Percentiles rank a stretch among this genome's conserved stretches.
phyloP scores from a whole-genome alignment of 2,888 invertebrate genomes.

The Lampropteryx suffumata region DNA sequence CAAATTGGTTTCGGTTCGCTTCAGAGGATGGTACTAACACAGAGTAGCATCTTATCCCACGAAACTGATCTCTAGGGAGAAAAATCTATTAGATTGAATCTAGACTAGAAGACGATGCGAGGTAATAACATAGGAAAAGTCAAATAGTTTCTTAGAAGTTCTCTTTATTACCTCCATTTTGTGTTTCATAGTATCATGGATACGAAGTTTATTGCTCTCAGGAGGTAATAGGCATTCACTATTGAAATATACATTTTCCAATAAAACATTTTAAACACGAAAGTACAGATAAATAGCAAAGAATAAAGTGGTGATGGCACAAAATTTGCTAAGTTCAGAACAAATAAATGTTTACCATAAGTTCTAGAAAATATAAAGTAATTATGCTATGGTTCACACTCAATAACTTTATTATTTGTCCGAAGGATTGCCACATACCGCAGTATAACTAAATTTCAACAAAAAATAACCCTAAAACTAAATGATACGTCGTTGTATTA shows the following conservation, averaged over 20 bases:
- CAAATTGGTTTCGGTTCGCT: slow-evolving; percentile 54
- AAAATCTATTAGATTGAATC: slow-evolving; percentile 66
- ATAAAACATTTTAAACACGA: background rate
- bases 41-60: background rate
- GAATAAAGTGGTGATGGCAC: background rate
- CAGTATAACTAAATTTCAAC: slow-evolving; percentile 17
- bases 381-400: background rate
- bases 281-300: background rate
- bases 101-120: slow-evolving; percentile 42
- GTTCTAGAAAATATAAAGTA: slow-evolving; percentile 3
- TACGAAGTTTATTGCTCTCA: background rate
- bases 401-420: slow-evolving; percentile 26
- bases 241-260: background rate
- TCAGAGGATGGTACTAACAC: slow-evolving; percentile 44
- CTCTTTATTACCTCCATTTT: slow-evolving; percentile 5
- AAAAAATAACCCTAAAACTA: slow-evolving; percentile 10
- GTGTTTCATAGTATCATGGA: slow-evolving; percentile 15
- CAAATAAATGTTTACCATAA: background rate
- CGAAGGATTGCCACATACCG: slow-evolving; percentile 25
- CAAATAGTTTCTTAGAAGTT: slow-evolving; percentile 14
- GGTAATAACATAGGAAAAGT: slow-evolving; percentile 57
- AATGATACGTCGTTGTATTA: slow-evolving; percentile 35
- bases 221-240: too few relatives aligned
- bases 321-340: background rate
- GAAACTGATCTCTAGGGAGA: slow-evolving; percentile 38